Evolutionary conservation across 2,888 invertebrate species (phyloP).

Genomic region (Eilema sororculum): DNA sequence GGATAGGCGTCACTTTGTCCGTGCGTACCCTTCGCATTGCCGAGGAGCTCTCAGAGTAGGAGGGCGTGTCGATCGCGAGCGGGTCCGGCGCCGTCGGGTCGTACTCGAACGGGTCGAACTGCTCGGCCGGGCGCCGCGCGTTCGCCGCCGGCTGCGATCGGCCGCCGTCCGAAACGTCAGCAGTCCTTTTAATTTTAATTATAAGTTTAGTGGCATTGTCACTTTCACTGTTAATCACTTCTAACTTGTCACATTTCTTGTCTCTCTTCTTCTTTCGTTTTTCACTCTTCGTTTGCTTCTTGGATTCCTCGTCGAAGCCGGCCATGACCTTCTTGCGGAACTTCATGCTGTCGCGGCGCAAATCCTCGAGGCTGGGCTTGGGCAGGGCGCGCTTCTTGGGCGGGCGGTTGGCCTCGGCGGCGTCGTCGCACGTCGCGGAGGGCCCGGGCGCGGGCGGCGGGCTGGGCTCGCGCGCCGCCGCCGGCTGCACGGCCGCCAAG

Average conservation of each 20-base stretch:
- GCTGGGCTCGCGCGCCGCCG: slow-evolving; percentile 40
- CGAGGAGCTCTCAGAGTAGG: slow-evolving; percentile 73
- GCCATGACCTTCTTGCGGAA: slow-evolving; percentile 94
- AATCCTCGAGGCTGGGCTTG: slow-evolving; percentile 91
- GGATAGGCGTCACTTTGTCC: slow-evolving; percentile 92
- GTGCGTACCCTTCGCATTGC: slow-evolving; percentile 88
- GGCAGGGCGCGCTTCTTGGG: slow-evolving; percentile 92
- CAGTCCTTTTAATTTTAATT: slow-evolving; percentile 89
- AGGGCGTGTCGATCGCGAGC: slow-evolving; percentile 78
- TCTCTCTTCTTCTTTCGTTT: slow-evolving; percentile 85
- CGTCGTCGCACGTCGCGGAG: slow-evolving; percentile 73
- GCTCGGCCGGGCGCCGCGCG: slow-evolving; percentile 56
- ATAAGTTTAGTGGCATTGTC: slow-evolving; percentile 91
- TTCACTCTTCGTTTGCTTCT: slow-evolving; percentile 77
- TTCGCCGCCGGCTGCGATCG: slow-evolving; percentile 10
- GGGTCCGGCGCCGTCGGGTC: slow-evolving; percentile 81
- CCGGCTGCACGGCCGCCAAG: slow-evolving; percentile 84
- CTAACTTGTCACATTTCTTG: slow-evolving; percentile 85
- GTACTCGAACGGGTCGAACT: slow-evolving; percentile 79
- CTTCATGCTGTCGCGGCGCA: slow-evolving; percentile 95
- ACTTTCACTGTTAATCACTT: slow-evolving; percentile 82
- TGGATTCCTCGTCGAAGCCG: slow-evolving; percentile 90
- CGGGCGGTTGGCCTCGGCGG: slow-evolving; percentile 88
- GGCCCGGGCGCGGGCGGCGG: slow-evolving; percentile 65
- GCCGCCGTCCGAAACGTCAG: slow-evolving; percentile 53